A percentile compares a stretch with the other conserved stretches of the same genome.
Conservation (phyloP, 2,797 vertebrate species). For the Pangasius mekongensis region DNA sequence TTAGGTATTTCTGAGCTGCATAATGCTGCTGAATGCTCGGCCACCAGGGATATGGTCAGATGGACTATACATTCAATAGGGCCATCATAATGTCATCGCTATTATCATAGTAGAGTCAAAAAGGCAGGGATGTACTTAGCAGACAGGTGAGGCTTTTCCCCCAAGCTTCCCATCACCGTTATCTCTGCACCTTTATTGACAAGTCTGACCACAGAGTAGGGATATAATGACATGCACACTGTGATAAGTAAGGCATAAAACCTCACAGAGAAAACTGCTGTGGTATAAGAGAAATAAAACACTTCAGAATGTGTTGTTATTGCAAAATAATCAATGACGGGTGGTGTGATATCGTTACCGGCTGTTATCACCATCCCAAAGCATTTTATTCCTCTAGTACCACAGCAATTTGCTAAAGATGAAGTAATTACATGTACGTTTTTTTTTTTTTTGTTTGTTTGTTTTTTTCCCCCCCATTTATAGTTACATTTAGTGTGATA, state of each 20-base stretch:
- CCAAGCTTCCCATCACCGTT: constrained; percentile 29
- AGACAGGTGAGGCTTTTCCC: constrained; percentile 54
- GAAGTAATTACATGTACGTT: not conserved
- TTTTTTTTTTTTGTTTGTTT: too few species aligned
- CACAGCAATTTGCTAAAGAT: not conserved
- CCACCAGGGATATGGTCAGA: constrained; percentile 20
- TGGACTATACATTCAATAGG: constrained; percentile 17
- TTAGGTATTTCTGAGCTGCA: not conserved
- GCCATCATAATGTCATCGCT: constrained; percentile 57
- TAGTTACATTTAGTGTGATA: not conserved
- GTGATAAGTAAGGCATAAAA: not conserved
- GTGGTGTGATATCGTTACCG: not conserved
- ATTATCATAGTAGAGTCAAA: constrained; percentile 64
- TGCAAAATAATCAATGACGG: not conserved
- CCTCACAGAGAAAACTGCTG: not conserved
- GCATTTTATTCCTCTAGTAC: not conserved
- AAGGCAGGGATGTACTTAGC: constrained; percentile 64
- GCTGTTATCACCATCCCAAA: not conserved
- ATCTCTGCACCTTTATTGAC: not conserved
- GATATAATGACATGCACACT: not conserved
- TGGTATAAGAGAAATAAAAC: not conserved
- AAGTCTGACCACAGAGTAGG: not conserved
- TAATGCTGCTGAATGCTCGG: constrained; percentile 26
- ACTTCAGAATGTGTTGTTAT: too few species aligned
- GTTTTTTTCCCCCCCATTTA: too few species aligned